phyloP scores from a whole-genome alignment of 2,888 invertebrate genomes.

The Atherix ibis region DNA sequence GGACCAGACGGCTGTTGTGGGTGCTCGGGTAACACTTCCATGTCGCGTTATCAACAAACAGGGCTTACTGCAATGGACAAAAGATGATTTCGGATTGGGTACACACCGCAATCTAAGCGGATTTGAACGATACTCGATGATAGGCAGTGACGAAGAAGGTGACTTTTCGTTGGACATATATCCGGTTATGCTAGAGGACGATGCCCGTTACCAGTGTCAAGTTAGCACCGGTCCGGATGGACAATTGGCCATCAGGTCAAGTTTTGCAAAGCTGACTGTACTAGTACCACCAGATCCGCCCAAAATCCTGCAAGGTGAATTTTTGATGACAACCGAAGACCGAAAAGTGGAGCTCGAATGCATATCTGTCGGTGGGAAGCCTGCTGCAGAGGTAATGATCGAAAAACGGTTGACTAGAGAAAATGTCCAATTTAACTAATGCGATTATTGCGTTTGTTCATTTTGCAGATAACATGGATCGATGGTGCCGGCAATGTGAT shows the following conservation, averaged over 20 bases:
- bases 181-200: conserved; percentile 81
- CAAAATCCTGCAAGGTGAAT: conserved; percentile 70
- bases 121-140: conserved; percentile 88
- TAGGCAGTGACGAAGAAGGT: conserved; percentile 89
- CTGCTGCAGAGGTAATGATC: conserved; percentile 69
- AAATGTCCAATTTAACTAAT: conserved; percentile 2
- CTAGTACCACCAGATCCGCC: conserved; percentile 84
- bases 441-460: not conserved
- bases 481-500: conserved; percentile 75
- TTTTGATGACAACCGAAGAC: conserved; percentile 76
- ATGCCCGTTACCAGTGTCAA: conserved; percentile 87
- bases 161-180: conserved; percentile 84
- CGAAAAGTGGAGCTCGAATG: conserved; percentile 82
- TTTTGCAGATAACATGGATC: conserved; percentile 72
- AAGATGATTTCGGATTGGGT: conserved; percentile 90
- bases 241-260: conserved; percentile 69
- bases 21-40: conserved; percentile 73
- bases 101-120: conserved; percentile 77
- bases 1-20: conserved; percentile 78
- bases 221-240: conserved; percentile 65
- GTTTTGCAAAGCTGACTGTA: conserved; percentile 71
- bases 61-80: conserved; percentile 91
- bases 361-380: conserved; percentile 79
- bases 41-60: conserved; percentile 79
- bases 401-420: too few relatives aligned